phyloP scores from a whole-genome alignment of 2,888 invertebrate genomes.

The Adelphocoris suturalis region DNA sequence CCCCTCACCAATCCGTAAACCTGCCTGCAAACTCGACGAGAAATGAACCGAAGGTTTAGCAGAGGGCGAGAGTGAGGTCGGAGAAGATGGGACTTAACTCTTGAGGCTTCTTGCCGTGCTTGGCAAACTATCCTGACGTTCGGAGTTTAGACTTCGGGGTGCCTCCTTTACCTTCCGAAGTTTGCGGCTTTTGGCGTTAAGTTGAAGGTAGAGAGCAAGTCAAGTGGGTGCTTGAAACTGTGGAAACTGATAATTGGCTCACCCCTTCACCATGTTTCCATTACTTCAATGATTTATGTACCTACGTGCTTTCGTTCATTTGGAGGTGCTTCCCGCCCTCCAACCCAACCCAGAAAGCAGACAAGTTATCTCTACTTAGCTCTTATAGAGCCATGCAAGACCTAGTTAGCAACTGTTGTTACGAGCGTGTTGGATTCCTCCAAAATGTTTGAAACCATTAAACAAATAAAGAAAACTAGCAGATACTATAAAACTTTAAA shows the following conservation, averaged over 20 bases:
- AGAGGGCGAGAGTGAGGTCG: neutral
- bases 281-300: constrained; percentile 23
- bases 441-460: no score
- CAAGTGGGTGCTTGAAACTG: constrained; percentile 26
- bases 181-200: constrained; percentile 27
- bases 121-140: constrained; percentile 39
- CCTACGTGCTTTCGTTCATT: neutral
- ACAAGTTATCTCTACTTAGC: neutral
- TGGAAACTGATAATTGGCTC: constrained; percentile 30
- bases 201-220: constrained; percentile 31
- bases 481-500: no score
- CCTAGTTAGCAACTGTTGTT: no score
- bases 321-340: neutral
- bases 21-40: constrained; percentile 10
- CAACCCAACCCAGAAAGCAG: neutral
- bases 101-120: constrained; percentile 10
- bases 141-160: neutral
- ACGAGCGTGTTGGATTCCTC: no score
- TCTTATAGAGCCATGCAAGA: neutral
- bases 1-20: constrained; percentile 2
- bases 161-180: neutral
- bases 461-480: no score
- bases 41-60: constrained; percentile 35
- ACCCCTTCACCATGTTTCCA: neutral
- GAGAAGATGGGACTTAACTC: constrained; percentile 17